Base-by-base conservation (phyloP, 2,113 vertebrate genomes). In the Terrapene triunguis region DNA sequence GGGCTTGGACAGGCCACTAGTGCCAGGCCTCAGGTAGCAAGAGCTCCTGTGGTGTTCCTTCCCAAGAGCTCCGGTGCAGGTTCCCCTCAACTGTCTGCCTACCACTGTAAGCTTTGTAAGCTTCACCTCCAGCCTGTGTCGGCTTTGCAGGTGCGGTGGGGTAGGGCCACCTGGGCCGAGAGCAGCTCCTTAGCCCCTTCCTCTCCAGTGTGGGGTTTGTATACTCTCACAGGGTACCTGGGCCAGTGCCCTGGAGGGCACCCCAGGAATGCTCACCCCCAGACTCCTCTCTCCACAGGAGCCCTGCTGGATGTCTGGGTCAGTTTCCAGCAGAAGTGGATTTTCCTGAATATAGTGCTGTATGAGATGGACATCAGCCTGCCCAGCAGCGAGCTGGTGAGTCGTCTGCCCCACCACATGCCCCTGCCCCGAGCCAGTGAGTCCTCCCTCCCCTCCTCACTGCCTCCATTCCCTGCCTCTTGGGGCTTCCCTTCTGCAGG, bases 301-400 rank as follows among this genome's bases (percentile, higher is more conserved):
- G 89, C 96, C 25, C 81, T 99, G 48, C 97, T 99, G 84, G 93
- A 98, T 79, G 93, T 98, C 59, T 98, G 99, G 98, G 95, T 98
- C 94, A 96, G 89, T 87, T 99, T 98, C 95, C 99, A 99, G 93
- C 95, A 98, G 86, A 97, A 97, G 86, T 99, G 98, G 99, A 96
- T 98, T 74, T 99, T 99, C 87, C 95, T 99, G 86, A 98, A 98
- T 80, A 99, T 98, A 86, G 95, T 98, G 81, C 98, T 99, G 5
- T 55, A 97, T 88, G 98, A 98, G 86, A 98, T 98, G 97, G 97
- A 96, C 88, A 95, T 98, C 7, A 35, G 51, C 55, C 89, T 97
- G 82, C 97, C 98, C 87, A 96, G 83, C 86, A 25, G 78, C 25
- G 97, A 98, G 50, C 90, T 99, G 98, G 99, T 99, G 98, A 89